Percentiles rank a stretch among this genome's conserved stretches.
phyloP scores from a whole-genome alignment of 2,113 vertebrate species.

The Anarhynchus alexandrinus region DNA sequence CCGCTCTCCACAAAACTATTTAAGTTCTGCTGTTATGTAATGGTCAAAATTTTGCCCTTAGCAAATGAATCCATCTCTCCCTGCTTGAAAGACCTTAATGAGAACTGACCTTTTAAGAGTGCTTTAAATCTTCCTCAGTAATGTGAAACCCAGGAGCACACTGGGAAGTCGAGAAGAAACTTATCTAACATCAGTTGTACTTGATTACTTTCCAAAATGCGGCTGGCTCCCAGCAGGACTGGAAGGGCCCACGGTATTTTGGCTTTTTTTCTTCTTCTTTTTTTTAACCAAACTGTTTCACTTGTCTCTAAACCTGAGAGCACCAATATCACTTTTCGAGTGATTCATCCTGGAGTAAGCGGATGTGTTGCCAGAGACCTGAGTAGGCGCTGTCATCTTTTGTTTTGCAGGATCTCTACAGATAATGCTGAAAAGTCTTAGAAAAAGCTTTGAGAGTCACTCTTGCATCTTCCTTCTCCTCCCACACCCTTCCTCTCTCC shows the following conservation, averaged over 20 bases:
- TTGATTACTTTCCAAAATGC: not conserved
- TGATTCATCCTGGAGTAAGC: not conserved
- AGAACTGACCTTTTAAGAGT: not conserved
- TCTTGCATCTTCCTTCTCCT: not conserved
- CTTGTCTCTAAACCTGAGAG: not conserved
- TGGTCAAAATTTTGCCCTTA: not conserved
- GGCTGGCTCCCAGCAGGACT: not conserved
- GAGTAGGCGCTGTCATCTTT: not conserved
- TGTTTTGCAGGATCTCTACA: not conserved
- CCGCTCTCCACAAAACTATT: not conserved
- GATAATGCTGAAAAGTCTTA: not conserved
- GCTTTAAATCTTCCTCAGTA: not conserved
- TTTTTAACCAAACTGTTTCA: not conserved
- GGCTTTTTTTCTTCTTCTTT: too few relatives aligned
- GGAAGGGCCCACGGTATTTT: fast-evolving
- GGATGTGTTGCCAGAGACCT: not conserved
- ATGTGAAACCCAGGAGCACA: not conserved
- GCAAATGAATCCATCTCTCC: not conserved
- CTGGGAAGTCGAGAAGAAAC: not conserved
- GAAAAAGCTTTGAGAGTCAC: not conserved
- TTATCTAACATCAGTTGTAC: not conserved
- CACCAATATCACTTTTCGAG: not conserved
- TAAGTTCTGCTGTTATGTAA: not conserved
- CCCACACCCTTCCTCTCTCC: slow-evolving; percentile 3
- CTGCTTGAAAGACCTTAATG: not conserved